Evolutionary conservation across 2,113 vertebrate species (phyloP).

Genomic region (Phrynocephalus versicolor): DNA sequence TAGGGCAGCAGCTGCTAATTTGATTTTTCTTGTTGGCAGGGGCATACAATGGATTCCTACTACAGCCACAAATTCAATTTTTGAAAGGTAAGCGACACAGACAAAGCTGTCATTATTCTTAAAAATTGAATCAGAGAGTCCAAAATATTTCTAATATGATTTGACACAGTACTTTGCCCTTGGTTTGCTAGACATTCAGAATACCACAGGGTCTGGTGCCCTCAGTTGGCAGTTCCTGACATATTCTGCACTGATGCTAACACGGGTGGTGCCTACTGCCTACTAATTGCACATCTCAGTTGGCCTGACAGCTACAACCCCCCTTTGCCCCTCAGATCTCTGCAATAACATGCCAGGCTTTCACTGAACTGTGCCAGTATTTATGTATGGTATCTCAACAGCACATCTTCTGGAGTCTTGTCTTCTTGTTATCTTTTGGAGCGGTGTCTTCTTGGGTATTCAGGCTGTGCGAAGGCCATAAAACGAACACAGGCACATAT

Average conservation of each 20-base stretch:
- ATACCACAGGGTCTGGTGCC: background rate
- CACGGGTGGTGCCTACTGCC: conserved; percentile 19
- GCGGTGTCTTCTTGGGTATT: rapidly evolving
- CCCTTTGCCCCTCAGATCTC: background rate
- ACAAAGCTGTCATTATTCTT: conserved; percentile 23
- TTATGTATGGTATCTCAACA: background rate
- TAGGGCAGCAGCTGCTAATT: rapidly evolving
- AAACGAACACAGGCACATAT: background rate
- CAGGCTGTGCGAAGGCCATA: background rate
- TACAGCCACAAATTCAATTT: background rate
- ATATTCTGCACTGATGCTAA: background rate
- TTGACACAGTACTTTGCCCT: conserved; percentile 20
- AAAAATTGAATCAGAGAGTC: conserved; percentile 35
- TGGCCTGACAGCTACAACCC: background rate
- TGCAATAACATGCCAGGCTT: background rate
- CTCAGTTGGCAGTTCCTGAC: background rate
- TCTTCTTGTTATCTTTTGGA: background rate
- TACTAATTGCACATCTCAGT: conserved; percentile 28
- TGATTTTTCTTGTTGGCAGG: conserved; percentile 16
- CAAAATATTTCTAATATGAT: conserved; percentile 11
- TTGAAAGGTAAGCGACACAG: background rate
- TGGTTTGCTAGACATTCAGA: conserved; percentile 3
- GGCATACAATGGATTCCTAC: background rate
- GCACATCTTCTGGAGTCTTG: rapidly evolving
- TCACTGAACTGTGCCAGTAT: background rate